Evolutionary conservation across 2,797 vertebrate species (phyloP), one percentile per base, ranked within the genome.

Genomic region (Florisuga fusca): DNA sequence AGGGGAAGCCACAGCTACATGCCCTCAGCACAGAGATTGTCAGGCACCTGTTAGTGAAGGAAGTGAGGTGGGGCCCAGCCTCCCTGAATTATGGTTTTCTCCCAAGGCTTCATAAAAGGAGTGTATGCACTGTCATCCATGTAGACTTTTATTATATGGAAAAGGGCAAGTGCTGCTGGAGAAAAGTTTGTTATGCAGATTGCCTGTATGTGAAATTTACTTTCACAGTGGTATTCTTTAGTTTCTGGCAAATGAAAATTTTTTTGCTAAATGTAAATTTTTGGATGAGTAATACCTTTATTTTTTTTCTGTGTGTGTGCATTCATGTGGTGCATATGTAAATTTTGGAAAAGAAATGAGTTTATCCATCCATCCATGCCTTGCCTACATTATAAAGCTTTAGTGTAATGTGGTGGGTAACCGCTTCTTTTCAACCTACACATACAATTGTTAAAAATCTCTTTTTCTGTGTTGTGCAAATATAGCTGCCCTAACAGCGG

Each of bases 1-100:
- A 53, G 26, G 43, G 69, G 77, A 90, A 91, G 68, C 18, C 55
- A 68, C 93, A 94, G 92, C 84, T 94, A 88, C 54, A 26, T 71
- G 74, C 78, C 84, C 77, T 88, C 2, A 15, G 72, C 79, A 67
- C 38, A 63, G 50, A 34, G 51, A 48, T 61, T 63, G 51, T 68
- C 79, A 81, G 82, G 68, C 79, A 91, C 87, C 87, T 93, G 84
- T 59, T 68, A 38, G 59, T 3, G 6, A 55, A 58, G 69, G 79
- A 79, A 79, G 55, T 34, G 71, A 75, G 78, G 51, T 84, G 80
- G 69, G 75, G 63, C 50, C 66, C 64, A 86, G 46, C 72, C 45
- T 72, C 34, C 7, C n/a, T 74, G 72, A 86, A 26, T 91, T 89
- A 50, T 23, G 34, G 17, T 93, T 93, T 90, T 88, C 63, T 93